phyloP scores from a whole-genome alignment of 2,888 invertebrate species.

The Lasioglossum leucozonium region DNA sequence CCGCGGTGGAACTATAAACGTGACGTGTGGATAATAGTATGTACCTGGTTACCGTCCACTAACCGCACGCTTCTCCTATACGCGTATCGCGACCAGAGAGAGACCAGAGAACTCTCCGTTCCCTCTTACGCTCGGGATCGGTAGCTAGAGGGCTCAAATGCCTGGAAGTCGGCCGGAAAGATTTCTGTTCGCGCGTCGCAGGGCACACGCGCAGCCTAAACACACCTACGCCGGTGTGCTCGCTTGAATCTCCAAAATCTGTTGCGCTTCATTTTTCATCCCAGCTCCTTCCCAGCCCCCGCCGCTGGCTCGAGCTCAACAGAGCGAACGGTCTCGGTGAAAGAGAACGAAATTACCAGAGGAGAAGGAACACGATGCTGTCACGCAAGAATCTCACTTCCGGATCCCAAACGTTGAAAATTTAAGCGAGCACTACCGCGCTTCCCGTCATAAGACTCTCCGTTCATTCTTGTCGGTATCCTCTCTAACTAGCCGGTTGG shows the following conservation, averaged over 20 bases:
- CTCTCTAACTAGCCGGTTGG: not conserved
- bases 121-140: not conserved
- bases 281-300: no score
- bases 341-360: not conserved
- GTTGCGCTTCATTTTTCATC: not conserved
- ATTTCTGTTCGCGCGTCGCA: not conserved
- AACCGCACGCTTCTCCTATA: slow-evolving; percentile 53
- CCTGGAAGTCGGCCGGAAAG: not conserved
- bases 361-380: not conserved
- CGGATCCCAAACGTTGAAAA: not conserved
- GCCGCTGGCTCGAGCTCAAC: no score
- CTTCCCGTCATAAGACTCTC: not conserved
- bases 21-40: slow-evolving; percentile 72
- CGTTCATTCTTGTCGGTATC: not conserved
- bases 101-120: slow-evolving; percentile 36
- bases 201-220: not conserved
- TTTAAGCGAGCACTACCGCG: not conserved
- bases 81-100: slow-evolving; percentile 43
- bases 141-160: not conserved
- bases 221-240: not conserved
- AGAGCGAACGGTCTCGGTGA: not conserved
- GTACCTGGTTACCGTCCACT: slow-evolving; percentile 45
- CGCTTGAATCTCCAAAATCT: not conserved
- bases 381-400: not conserved
- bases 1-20: slow-evolving; percentile 85